Percentiles rank a stretch among this genome's conserved stretches.
These are phyloP conservation scores for Phrixothrix hirtus DNA, from an alignment of 2,888 invertebrate species.

Conservation along the genomic window DNA sequence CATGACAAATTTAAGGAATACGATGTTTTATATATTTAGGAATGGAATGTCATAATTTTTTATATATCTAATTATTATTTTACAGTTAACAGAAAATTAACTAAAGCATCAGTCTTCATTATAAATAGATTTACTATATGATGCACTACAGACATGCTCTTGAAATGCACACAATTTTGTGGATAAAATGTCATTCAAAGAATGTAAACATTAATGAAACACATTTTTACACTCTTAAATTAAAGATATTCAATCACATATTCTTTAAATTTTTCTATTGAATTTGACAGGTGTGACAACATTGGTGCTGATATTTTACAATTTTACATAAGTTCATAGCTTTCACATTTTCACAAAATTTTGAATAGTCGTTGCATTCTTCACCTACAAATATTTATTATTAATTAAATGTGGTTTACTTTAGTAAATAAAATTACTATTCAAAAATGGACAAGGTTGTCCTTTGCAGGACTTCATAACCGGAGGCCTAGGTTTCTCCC, in stretches of 20 bases:
- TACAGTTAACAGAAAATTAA: constrained; percentile 21
- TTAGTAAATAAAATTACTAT: constrained; percentile 52
- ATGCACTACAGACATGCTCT: not conserved
- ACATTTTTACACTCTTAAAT: not conserved
- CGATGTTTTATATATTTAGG: not conserved
- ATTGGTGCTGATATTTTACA: constrained; percentile 80
- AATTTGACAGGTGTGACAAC: constrained; percentile 76
- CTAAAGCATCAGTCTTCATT: constrained; percentile 23
- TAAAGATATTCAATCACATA: constrained; percentile 3
- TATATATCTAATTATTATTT: constrained; percentile 10
- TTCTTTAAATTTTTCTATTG: constrained; percentile 1
- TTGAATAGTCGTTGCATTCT: constrained; percentile 79
- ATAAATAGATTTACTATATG: constrained; percentile 4
- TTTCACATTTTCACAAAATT: constrained; percentile 84
- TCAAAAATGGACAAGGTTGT: constrained; percentile 63
- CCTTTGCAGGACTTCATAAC: constrained; percentile 79
- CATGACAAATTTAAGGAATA: constrained; percentile 4
- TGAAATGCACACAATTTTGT: not conserved
- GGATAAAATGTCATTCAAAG: not conserved
- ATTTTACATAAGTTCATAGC: constrained; percentile 87
- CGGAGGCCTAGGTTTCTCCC: constrained; percentile 72
- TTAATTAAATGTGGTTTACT: not conserved
- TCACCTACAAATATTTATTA: constrained; percentile 56
- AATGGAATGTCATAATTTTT: constrained; percentile 8
- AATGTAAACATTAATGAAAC: constrained; percentile 1